Base-by-base conservation (phyloP, 2,797 vertebrate genomes). In the Zalophus californianus region DNA sequence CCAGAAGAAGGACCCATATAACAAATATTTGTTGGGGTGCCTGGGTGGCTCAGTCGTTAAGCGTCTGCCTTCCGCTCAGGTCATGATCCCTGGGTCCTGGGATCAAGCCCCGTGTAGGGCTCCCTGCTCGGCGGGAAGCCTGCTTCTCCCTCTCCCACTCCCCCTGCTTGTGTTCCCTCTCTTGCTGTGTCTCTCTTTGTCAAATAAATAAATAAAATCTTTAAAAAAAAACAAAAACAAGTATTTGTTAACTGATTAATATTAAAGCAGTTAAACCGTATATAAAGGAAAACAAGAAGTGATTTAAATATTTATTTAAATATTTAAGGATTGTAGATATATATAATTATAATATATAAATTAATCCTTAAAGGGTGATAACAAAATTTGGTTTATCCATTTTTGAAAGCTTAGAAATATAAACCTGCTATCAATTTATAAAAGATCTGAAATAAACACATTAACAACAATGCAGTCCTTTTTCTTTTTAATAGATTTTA, bases 331-430 rank as follows among this genome's bases (percentile, higher is more conserved):
- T 41, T 87, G n/a, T 13, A 62, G 23, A 15, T 70, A 78, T 60
- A 83, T 78, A 21, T 82, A 78, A 88, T 77, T 70, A 48, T 64
- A 72, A 79, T 27, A 25, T 52, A 41, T 41, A 91, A 91, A 56
- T 72, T 54, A 48, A 64, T 72, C 75, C 12, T 70, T 83, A 54
- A 64, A 84, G 54, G 58, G 14, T 54, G 44, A 58, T 73, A 38
- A 94, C 50, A 92, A 50, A 68, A 62, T 66, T n/a, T n/a, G 50
- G n/a, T 62, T 87, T 70, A 96, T 94, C 32, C 7, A 54, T 13
- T 75, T 94, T 79, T 41, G 5, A 72, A 79, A 70, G 44, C 14
- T 77, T 87, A 38, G 50, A 83, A 77, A 82, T 58, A 32, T 32
- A n/a, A 86, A 96, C 3, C 3, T 91, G 21, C 38, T 79, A 29